Evolutionary conservation across 2,113 vertebrate genomes (phyloP).

Genomic region (Oenanthe melanoleuca): DNA sequence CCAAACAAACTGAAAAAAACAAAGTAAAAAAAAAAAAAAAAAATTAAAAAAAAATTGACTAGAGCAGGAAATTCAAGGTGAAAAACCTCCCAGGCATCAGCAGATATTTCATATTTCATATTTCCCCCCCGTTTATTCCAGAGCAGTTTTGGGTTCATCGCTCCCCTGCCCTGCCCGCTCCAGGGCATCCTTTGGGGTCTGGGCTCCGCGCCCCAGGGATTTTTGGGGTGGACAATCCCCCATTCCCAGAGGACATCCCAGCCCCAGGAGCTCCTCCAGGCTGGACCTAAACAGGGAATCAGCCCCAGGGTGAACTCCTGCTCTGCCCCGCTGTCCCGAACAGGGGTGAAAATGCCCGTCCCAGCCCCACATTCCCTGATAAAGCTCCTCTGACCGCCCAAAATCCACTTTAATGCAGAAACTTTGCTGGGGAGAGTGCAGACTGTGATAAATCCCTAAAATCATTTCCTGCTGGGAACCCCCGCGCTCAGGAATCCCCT

Average conservation of each 20-base stretch:
- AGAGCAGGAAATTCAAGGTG: neutral
- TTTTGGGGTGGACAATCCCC: neutral
- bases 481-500: neutral
- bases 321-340: neutral
- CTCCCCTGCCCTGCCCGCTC: neutral
- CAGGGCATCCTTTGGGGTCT: accelerated
- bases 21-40: neutral
- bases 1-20: accelerated
- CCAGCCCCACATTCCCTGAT: accelerated
- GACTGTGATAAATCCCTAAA: accelerated
- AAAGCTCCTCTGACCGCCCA: neutral
- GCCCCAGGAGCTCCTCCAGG: accelerated
- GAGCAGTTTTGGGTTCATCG: neutral
- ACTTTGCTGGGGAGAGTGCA: neutral
- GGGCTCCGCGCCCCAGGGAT: accelerated
- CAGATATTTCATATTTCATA: neutral
- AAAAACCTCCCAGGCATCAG: accelerated
- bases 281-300: accelerated
- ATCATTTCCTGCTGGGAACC: accelerated
- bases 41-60: neutral
- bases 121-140: too few relatives aligned
- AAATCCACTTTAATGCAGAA: accelerated
- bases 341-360: accelerated
- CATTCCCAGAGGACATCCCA: neutral
- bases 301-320: accelerated